Evolutionary conservation across 2,797 vertebrate genomes (phyloP), one percentile per base, ranked within the genome.

Genomic region (Tokudaia tokunoshimensis): DNA sequence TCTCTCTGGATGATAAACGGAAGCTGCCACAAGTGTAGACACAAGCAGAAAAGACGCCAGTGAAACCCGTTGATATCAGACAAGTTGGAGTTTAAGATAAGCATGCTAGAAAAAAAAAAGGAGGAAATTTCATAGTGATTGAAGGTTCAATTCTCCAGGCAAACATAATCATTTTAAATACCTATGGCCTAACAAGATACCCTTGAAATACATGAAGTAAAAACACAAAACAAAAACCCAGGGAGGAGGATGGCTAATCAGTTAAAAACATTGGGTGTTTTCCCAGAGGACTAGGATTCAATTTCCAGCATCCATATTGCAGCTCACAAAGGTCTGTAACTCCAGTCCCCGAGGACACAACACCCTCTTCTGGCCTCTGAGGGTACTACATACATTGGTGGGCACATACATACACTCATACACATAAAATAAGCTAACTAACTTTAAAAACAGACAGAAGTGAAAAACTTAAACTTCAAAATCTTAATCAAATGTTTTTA

Each of bases 391-490:
- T 61, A 65, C 10, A 65, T 6, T 41, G 47, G 61, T 65, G 61
- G 31, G 29, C 19, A 67, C 44, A 34, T 1, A 22, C 26, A 44
- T 13, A 41, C 15, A 67, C 11, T 13, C 6, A 67, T 9, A 67
- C 7, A n/a, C 44, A 85, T 52, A 85, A 50, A 85, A 85, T 67
- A 13, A 67, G 15, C 67, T 31, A 10, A 86, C 52, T 70, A n/a
- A 52, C 34, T 82, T 37, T 29, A 67, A 37, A n/a, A n/a, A 44
- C 3, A 3, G 24, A 76, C 26, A 72, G 37, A 78, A 75, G 26
- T 52, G 26, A 41, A 91, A n/a, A 91, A 96, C 44, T 37, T 79
- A 86, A 80, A 85, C 76, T 85, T 22, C 6, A 79, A 31, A 57
- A 29, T 88, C 55, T 61, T 81, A 57, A 61, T 34, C 52, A 91